Conservation (phyloP, 23 tunicate genomes). For the Trididemnum miniatum region DNA sequence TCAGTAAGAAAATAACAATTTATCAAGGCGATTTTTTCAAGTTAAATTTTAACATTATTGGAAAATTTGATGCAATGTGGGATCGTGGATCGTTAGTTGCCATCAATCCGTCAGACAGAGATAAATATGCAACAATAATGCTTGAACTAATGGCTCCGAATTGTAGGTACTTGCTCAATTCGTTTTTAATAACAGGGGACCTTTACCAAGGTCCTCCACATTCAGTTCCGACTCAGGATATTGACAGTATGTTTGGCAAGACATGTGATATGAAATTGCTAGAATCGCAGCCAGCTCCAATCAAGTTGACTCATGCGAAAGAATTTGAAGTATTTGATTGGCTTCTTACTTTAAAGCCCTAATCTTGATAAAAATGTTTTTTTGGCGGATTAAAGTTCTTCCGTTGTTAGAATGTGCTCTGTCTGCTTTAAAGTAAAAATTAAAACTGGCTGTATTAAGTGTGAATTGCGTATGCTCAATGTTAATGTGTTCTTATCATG, state of each 20-base stretch:
- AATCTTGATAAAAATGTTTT: too few relatives aligned
- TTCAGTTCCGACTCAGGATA: background rate
- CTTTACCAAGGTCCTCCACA: constrained; percentile 5
- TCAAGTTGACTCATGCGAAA: background rate
- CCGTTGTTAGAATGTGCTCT: too few relatives aligned
- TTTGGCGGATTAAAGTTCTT: too few relatives aligned
- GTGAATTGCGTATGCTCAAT: too few relatives aligned
- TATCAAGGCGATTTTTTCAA: constrained; percentile 59
- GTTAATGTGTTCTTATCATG: too few relatives aligned
- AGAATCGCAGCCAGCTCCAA: background rate
- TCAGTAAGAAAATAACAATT: constrained; percentile 41
- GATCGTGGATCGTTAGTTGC: constrained; percentile 72
- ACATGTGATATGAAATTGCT: background rate
- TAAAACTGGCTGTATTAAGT: too few relatives aligned
- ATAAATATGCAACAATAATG: constrained; percentile 39
- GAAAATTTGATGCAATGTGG: constrained; percentile 70
- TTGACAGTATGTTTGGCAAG: background rate
- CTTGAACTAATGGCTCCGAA: constrained; percentile 20
- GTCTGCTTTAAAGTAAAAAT: too few relatives aligned
- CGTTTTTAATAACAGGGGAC: constrained; percentile 19
- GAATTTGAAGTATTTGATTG: too few relatives aligned
- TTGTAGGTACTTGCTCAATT: constrained; percentile 27
- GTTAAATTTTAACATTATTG: constrained; percentile 21
- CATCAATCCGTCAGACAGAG: constrained; percentile 34
- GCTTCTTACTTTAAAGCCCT: too few relatives aligned